phyloP scores from a whole-genome alignment of 1,140 invertebrate species.

The Drosophila nasuta region DNA sequence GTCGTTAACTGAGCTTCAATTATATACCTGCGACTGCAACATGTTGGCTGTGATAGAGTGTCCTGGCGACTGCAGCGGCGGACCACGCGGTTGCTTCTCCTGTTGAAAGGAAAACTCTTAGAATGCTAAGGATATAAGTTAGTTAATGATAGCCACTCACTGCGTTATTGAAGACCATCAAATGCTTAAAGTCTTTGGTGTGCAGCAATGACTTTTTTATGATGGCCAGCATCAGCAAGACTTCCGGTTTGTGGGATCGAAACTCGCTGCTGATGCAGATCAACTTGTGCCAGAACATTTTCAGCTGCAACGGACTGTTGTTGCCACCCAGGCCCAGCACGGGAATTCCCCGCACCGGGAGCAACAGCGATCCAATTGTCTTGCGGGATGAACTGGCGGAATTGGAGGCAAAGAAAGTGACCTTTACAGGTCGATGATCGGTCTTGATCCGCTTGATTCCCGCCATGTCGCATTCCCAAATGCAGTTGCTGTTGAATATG shows the following conservation, averaged over 20 bases:
- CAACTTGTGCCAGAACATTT: slow-evolving; percentile 76
- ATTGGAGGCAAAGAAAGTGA: slow-evolving; percentile 56
- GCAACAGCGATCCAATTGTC: slow-evolving; percentile 61
- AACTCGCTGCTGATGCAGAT: slow-evolving; percentile 63
- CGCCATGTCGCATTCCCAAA: slow-evolving; percentile 74
- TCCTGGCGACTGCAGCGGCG: slow-evolving; percentile 57
- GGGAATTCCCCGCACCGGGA: slow-evolving; percentile 69
- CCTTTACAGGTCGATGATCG: slow-evolving; percentile 73
- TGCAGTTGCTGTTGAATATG: slow-evolving; percentile 79
- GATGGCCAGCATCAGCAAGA: slow-evolving; percentile 68
- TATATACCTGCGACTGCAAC: slow-evolving; percentile 69
- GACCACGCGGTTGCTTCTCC: slow-evolving; percentile 38
- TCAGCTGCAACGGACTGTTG: slow-evolving; percentile 48
- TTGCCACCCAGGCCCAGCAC: slow-evolving; percentile 46
- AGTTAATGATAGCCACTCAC: slow-evolving; percentile 27
- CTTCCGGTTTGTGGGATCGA: slow-evolving; percentile 70
- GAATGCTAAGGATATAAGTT: no score
- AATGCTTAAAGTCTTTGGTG: slow-evolving; percentile 63
- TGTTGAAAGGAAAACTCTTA: background rate
- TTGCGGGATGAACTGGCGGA: slow-evolving; percentile 27
- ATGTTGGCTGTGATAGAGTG: slow-evolving; percentile 69
- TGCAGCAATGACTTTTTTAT: slow-evolving; percentile 69
- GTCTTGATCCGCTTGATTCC: slow-evolving; percentile 78
- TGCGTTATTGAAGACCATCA: slow-evolving; percentile 54
- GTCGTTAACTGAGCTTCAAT: no score